Evolutionary conservation across 2,888 invertebrate species (phyloP).

Genomic region (Lampropteryx suffumata): DNA sequence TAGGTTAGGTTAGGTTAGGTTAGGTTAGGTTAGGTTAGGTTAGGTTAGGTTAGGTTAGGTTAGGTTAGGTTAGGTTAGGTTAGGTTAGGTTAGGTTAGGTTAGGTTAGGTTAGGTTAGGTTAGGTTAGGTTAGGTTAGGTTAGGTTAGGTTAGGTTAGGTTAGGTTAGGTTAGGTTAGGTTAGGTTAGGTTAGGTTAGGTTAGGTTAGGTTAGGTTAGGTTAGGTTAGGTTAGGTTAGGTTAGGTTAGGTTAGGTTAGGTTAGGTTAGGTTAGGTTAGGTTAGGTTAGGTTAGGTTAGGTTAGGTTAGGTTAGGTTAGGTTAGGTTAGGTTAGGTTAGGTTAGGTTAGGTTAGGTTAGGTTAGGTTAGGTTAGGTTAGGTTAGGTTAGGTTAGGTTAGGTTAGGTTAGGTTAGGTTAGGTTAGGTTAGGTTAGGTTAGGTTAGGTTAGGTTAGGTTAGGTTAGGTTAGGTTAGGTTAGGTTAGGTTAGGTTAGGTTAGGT

Average conservation of each 20-base stretch:
- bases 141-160: constrained; percentile 2
- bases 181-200: constrained; percentile 3
- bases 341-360: constrained; percentile 2
- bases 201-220: constrained; percentile 2
- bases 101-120: constrained; percentile 3
- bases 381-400: constrained; percentile 3
- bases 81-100: constrained; percentile 3
- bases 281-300: constrained; percentile 2
- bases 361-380: constrained; percentile 3
- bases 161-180: constrained; percentile 3
- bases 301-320: constrained; percentile 9
- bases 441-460: constrained; percentile 14
- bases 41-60: constrained; percentile 5
- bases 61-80: constrained; percentile 3
- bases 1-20: constrained; percentile 18
- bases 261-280: constrained; percentile 2
- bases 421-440: constrained; percentile 8
- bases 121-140: constrained; percentile 3
- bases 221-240: constrained; percentile 3
- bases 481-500: neutral
- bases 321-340: constrained; percentile 8
- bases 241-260: constrained; percentile 3
- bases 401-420: constrained; percentile 3
- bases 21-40: constrained; percentile 15
- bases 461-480: constrained; percentile 13